These are phyloP conservation scores for Ceyx melanurus DNA, from an alignment of 2,113 vertebrate genomes.

Conservation along the genomic window DNA sequence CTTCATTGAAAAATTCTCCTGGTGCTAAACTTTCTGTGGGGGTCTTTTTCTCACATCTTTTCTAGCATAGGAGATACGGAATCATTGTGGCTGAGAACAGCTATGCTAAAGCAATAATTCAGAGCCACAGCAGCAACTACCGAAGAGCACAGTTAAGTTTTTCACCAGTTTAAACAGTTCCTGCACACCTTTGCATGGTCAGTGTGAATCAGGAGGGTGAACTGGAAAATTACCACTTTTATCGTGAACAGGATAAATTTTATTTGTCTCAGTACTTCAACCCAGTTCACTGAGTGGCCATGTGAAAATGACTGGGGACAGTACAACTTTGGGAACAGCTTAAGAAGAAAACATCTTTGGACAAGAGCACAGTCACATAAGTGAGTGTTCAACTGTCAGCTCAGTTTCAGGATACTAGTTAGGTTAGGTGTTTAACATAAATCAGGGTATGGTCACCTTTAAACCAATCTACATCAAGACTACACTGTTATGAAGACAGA, in stretches of 20 bases:
- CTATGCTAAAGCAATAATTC: neutral
- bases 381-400: neutral
- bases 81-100: neutral
- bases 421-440: neutral
- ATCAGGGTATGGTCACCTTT: neutral
- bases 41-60: neutral
- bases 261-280: neutral
- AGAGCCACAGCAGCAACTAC: neutral
- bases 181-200: neutral
- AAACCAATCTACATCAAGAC: neutral
- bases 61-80: neutral
- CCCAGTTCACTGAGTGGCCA: neutral
- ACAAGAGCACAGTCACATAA: neutral
- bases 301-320: neutral
- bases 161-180: neutral
- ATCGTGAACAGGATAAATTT: neutral
- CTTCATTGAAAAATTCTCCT: neutral
- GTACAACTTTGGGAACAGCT: neutral
- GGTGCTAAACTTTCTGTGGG: neutral
- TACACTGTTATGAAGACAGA: neutral
- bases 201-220: neutral
- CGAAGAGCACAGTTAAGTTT: neutral
- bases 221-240: neutral
- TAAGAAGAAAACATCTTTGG: neutral
- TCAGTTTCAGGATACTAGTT: neutral